Conservation (phyloP, 2,888 invertebrate genomes). For the Rhaphigaster nebulosa region DNA sequence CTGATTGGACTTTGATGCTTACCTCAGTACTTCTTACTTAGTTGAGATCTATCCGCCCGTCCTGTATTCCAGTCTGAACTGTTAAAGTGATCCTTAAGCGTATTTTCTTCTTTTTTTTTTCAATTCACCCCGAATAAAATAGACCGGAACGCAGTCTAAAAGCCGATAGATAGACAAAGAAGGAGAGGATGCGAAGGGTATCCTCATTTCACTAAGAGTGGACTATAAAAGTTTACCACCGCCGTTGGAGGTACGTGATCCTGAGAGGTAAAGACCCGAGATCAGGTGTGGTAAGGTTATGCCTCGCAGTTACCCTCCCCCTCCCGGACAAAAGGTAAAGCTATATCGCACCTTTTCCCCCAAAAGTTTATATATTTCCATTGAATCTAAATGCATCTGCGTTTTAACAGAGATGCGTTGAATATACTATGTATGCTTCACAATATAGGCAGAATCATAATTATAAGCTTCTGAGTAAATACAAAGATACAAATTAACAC, state of each 20-base stretch:
- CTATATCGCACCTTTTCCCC: not conserved
- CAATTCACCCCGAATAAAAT: not conserved
- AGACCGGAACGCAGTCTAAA: not conserved
- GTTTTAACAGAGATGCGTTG: not conserved
- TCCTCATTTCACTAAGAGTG: slow-evolving; percentile 37
- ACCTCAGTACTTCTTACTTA: not conserved
- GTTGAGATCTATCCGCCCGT: not conserved
- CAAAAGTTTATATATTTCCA: slow-evolving; percentile 30
- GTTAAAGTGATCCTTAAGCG: not conserved
- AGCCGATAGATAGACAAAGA: slow-evolving; percentile 16
- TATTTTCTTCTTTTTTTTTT: not conserved
- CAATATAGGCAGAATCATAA: not conserved
- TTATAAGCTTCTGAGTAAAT: not conserved
- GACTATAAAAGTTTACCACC: slow-evolving; percentile 34
- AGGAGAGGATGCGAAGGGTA: not conserved
- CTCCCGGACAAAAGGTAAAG: not conserved
- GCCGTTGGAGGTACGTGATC: slow-evolving; percentile 3
- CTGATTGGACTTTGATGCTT: not conserved
- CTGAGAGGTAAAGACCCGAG: not conserved
- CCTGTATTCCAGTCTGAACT: not conserved
- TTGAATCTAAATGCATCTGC: not conserved
- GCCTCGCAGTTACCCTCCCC: not conserved
- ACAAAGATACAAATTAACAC: too few species aligned
- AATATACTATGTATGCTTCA: not conserved
- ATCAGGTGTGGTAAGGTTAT: slow-evolving; percentile 31